Evolutionary conservation across 1,140 invertebrate genomes (phyloP).

Genomic region (Aethina tumida): DNA sequence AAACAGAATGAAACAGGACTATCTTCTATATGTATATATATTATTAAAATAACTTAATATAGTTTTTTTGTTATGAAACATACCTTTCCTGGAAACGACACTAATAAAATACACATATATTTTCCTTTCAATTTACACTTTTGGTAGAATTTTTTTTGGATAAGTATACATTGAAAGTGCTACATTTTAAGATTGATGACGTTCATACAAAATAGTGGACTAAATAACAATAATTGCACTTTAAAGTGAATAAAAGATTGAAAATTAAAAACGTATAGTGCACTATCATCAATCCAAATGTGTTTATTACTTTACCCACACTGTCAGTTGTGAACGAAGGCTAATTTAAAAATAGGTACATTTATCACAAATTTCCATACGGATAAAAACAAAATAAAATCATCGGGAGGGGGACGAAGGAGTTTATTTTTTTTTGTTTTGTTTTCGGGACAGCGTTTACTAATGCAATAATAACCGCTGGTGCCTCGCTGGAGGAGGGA

Average conservation of each 20-base stretch:
- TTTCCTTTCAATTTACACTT: constrained; percentile 13
- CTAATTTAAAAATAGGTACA: constrained; percentile 9
- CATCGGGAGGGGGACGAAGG: too few relatives aligned
- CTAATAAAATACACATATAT: constrained; percentile 22
- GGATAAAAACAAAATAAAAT: too few relatives aligned
- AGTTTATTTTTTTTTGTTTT: too few relatives aligned
- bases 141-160: not conserved
- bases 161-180: constrained; percentile 15
- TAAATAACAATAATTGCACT: constrained; percentile 19
- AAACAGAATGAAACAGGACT: constrained; percentile 8
- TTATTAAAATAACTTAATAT: too few relatives aligned
- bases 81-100: constrained; percentile 17
- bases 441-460: too few relatives aligned
- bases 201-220: constrained; percentile 7
- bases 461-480: too few relatives aligned
- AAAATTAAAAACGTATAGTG: constrained; percentile 1
- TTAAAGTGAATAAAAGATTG: constrained; percentile 13
- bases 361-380: constrained; percentile 13
- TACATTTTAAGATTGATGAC: constrained; percentile 1
- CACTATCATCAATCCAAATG: constrained; percentile 5
- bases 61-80: constrained; percentile 13
- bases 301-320: constrained; percentile 3
- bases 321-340: constrained; percentile 10
- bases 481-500: too few relatives aligned
- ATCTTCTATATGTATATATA: too few relatives aligned